Base-by-base conservation (phyloP, 2,797 vertebrate species). In the Podargus strigoides region DNA sequence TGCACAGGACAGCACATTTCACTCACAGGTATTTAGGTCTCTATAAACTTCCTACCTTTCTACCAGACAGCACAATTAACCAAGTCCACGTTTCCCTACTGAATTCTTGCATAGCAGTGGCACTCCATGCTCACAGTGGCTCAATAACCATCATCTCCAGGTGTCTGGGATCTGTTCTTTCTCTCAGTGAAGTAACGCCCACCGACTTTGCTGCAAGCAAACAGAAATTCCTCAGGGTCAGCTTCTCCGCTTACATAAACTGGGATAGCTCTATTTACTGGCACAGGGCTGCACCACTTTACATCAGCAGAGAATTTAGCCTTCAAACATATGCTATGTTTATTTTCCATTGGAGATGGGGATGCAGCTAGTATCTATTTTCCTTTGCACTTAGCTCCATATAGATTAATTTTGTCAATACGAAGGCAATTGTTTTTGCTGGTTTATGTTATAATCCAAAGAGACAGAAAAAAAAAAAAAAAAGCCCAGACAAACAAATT, bases 321-420 rank as follows among this genome's bases (percentile, higher is more conserved):
- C 66, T 72, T 52, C 47, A 50, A 36, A 21, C 36, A 23, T 6
- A 20, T 1, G 7, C 58, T 37, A 12, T 44, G 34, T 37, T 92
- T 53, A 70, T 93, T 95, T 95, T 93, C 69, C 82, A 88, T 42
- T 55, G 85, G 85, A 73, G 75, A 72, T 83, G 89, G 37, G 16
- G 21, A 28, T n/a, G 64, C 66, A 77, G 85, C 36, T 53, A 32
- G 9, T 66, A 85, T 78, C 82, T 89, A 30, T 89, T 91, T 89
- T 66, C 66, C 69, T 89, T 87, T 91, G 85, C 73, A 30, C 66
- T 91, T 56, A 73, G 55, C 79, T 80, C 79, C 26, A 4, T 17
- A 75, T 75, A 52, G 93, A 91, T 93, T 56, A 10, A 28, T 75
- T 78, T 67, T 22, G 41, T 73, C 87, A 39, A 63, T 84, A 89